Evolutionary conservation across 2,888 invertebrate genomes (phyloP), one percentile per base, ranked within the genome.

Genomic region (Odontocerum albicorne): DNA sequence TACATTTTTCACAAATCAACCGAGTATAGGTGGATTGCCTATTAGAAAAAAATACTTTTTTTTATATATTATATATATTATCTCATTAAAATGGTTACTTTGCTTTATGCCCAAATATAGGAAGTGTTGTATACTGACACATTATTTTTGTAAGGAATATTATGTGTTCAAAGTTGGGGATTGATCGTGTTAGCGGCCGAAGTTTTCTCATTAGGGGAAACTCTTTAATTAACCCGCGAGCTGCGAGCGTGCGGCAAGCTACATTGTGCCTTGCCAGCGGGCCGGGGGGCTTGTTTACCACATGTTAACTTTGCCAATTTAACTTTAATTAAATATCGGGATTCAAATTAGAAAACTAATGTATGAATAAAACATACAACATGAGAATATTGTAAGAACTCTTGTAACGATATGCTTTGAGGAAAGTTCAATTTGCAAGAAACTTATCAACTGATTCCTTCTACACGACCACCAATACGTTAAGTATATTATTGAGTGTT

Each of bases 151-250:
- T 12, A 13, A 36, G 46, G 35, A 35, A 35, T 19, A 33, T 46
- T 4, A 51, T 27, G 32, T 31, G 16, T 36, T 19, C 22, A 51
- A 51, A 36, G 43, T 51, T 36, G 51, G 20, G 50, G 13, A 42
- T 27, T 21, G 21, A 20, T 33, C 50, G 35, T 19, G 35, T 13
- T 27, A 43, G 43, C 47, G 31, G 31, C 44, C 33, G 31, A 55
- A 50, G 49, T 55, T 55, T 55, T 55, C 54, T 53, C 57, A 55
- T 55, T 55, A 49, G 32, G 45, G 13, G 19, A 54, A 50, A 50
- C 40, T 47, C 52, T 57, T 57, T 58, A 58, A 58, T 58, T 54
- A 57, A 54, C 50, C 49, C 38, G 15, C 49, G 44, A 51, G 49
- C 49, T 32, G 15, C 49, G 44, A 51, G 49, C 46, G 40, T 36